These are phyloP conservation scores for Plusia festucae DNA, from an alignment of 2,888 invertebrate genomes.

Conservation along the genomic window DNA sequence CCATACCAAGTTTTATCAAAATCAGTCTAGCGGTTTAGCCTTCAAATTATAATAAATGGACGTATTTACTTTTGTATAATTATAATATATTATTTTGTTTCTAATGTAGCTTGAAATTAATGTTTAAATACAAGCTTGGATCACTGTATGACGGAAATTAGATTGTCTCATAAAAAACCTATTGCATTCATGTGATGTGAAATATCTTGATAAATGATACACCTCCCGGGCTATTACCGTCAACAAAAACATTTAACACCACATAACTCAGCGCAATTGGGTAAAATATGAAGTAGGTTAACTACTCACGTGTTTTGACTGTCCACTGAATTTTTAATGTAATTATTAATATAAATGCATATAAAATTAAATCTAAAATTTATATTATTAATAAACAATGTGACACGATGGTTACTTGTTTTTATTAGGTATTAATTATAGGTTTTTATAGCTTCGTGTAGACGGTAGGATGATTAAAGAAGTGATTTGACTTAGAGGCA, in stretches of 20 bases:
- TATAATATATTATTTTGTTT: too few relatives aligned
- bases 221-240: constrained; percentile 15
- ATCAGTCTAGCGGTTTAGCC: too few relatives aligned
- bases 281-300: constrained; percentile 19
- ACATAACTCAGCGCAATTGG: constrained; percentile 2
- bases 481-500: constrained; percentile 16
- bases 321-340: constrained; percentile 18
- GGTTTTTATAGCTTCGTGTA: constrained; percentile 10
- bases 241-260: constrained; percentile 18
- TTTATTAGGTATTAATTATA: constrained; percentile 29
- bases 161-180: not conserved
- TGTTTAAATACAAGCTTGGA: not conserved
- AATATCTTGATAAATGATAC: constrained; percentile 4
- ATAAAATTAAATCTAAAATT: constrained; percentile 33
- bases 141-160: not conserved
- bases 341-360: constrained; percentile 14
- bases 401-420: not conserved
- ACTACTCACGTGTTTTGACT: constrained; percentile 16
- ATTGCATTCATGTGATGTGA: not conserved
- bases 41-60: too few relatives aligned
- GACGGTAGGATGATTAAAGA: constrained; percentile 19
- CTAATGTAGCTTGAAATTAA: constrained; percentile 1
- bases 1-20: too few relatives aligned
- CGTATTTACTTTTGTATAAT: too few relatives aligned
- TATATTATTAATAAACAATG: constrained; percentile 23